These are phyloP conservation scores for Cynopterus brachyotis DNA, from an alignment of 2,113 vertebrate genomes.

Conservation along the genomic window DNA sequence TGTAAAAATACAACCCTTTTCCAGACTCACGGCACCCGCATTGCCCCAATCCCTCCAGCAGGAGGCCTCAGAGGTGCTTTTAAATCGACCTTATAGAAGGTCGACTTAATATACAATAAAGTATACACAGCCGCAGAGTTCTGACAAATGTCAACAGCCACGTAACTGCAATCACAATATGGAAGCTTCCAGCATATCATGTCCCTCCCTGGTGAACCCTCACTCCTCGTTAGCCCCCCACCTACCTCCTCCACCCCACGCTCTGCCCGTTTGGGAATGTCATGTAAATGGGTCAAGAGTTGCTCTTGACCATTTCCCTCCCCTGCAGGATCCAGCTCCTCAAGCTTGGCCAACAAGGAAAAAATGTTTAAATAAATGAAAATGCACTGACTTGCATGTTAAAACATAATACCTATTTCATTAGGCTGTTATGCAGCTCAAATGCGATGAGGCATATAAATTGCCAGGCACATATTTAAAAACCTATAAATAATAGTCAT, in stretches of 20 bases:
- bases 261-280: background rate
- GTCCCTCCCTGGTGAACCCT: background rate
- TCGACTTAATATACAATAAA: background rate
- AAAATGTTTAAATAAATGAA: background rate
- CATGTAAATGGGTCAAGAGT: background rate
- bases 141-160: background rate
- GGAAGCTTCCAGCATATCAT: background rate
- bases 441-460: background rate
- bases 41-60: background rate
- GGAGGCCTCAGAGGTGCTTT: background rate
- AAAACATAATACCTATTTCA: background rate
- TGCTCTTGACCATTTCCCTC: background rate
- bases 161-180: no score
- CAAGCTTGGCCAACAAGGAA: background rate
- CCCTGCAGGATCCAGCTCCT: no score
- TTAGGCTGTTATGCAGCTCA: background rate
- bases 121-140: background rate
- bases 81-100: background rate
- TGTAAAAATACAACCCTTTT: background rate
- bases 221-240: background rate
- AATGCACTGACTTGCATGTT: background rate
- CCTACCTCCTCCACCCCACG: no score
- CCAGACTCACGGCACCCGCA: background rate
- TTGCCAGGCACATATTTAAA: background rate
- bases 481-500: background rate